These are phyloP conservation scores for Rissa tridactyla DNA, from an alignment of 2,113 vertebrate genomes.

Conservation along the genomic window DNA sequence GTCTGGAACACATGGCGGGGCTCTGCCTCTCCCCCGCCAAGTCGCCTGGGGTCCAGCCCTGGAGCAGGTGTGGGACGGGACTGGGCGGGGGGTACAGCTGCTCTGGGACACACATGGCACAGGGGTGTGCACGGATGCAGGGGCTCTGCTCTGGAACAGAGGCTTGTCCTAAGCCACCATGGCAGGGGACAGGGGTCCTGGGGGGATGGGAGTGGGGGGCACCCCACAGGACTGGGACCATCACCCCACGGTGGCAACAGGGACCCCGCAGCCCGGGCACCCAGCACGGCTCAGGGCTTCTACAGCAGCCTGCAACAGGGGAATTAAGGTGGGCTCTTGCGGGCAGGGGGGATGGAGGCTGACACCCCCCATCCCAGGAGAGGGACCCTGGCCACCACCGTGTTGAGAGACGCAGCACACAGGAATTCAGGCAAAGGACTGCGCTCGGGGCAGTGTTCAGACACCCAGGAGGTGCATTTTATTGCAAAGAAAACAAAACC, in stretches of 20 bases:
- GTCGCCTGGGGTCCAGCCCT: no score
- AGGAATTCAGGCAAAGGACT: background rate
- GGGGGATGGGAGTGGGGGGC: no score
- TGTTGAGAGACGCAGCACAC: fast-evolving
- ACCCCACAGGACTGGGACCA: fast-evolving
- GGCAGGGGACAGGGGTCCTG: background rate
- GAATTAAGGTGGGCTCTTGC: background rate
- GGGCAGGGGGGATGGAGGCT: background rate
- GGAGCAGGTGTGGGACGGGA: background rate
- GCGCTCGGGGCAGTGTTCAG: background rate
- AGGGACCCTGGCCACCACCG: no score
- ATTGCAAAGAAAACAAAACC: slow-evolving; percentile 60
- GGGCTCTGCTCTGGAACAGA: background rate
- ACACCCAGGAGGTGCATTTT: slow-evolving; percentile 24
- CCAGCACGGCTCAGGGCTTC: background rate
- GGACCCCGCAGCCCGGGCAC: background rate
- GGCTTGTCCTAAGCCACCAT: background rate
- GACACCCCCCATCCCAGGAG: fast-evolving
- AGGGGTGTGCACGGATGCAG: no score
- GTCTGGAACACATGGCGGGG: background rate
- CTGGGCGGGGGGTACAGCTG: background rate
- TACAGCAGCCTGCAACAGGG: background rate
- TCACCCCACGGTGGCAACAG: fast-evolving
- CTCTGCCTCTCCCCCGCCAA: background rate
- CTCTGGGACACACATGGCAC: fast-evolving